Evolutionary conservation across 2,113 vertebrate genomes (phyloP).

Genomic region (Noturus placidus): DNA sequence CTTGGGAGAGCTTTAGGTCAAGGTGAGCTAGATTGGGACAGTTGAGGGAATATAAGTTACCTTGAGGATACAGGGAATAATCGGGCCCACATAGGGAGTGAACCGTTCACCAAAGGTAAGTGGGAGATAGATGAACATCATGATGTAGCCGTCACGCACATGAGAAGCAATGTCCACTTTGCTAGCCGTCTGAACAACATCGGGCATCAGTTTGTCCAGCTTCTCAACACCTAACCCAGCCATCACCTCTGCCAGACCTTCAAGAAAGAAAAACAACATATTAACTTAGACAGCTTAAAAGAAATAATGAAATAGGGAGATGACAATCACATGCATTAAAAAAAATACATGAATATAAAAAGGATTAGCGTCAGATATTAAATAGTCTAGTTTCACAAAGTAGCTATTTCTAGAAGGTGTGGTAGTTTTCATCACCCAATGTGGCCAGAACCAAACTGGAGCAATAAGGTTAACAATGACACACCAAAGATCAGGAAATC

Average conservation of each 20-base stretch:
- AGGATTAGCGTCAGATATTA: neutral
- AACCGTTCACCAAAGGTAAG: constrained; percentile 97
- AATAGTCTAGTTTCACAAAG: neutral
- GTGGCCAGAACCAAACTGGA: neutral
- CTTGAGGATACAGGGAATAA: constrained; percentile 98
- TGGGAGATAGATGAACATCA: constrained; percentile 99
- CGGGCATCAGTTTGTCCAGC: constrained; percentile 97
- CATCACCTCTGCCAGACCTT: constrained; percentile 97
- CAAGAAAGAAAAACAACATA: neutral
- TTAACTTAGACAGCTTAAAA: neutral
- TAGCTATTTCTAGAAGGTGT: neutral
- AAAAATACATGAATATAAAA: neutral
- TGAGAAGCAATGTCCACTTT: constrained; percentile 97
- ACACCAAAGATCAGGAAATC: neutral
- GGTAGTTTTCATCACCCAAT: neutral
- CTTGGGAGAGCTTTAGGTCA: neutral
- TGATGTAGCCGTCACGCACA: constrained; percentile 98
- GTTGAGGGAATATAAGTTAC: constrained; percentile 61
- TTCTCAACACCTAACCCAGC: constrained; percentile 96
- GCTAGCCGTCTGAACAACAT: constrained; percentile 95
- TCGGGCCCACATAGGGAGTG: constrained; percentile 95
- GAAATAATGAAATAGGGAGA: neutral
- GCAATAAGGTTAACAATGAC: neutral
- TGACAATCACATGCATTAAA: neutral
- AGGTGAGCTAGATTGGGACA: neutral